Evolutionary conservation across 2,113 vertebrate genomes (phyloP).

Genomic region (Oceanites oceanicus): DNA sequence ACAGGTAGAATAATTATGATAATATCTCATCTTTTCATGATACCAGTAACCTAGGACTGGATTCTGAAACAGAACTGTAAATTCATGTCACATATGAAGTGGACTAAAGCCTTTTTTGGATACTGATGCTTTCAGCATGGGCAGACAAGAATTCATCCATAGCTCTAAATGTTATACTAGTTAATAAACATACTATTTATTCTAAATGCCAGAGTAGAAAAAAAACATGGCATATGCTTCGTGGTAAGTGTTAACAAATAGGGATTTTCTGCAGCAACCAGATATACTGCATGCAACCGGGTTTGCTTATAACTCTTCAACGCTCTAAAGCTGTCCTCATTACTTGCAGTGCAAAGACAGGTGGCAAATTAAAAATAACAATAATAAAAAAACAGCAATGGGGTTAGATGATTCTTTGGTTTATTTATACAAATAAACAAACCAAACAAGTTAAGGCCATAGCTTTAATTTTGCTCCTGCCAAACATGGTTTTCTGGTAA

Average conservation of each 20-base stretch:
- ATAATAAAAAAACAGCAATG: no score
- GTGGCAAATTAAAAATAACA: background rate
- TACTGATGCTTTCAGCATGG: background rate
- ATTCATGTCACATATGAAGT: background rate
- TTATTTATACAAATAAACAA: background rate
- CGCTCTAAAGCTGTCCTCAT: background rate
- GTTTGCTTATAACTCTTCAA: background rate
- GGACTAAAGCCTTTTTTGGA: background rate
- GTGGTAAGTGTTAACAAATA: background rate
- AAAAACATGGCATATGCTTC: background rate
- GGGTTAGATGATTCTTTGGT: background rate
- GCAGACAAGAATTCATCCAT: background rate
- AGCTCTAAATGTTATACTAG: background rate
- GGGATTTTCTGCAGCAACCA: background rate
- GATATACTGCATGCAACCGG: background rate
- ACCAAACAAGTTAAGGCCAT: background rate
- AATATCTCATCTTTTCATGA: background rate
- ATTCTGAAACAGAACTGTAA: background rate
- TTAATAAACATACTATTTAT: background rate
- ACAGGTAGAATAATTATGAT: background rate
- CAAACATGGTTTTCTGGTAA: background rate
- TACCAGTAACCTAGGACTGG: background rate
- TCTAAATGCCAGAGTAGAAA: background rate
- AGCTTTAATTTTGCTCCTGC: background rate
- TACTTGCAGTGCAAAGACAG: background rate